A percentile compares a stretch with the other conserved stretches of the same genome.
These are phyloP conservation scores for Lamellibrachia satsuma DNA, from an alignment of 2,888 invertebrate genomes.

Conservation along the genomic window DNA sequence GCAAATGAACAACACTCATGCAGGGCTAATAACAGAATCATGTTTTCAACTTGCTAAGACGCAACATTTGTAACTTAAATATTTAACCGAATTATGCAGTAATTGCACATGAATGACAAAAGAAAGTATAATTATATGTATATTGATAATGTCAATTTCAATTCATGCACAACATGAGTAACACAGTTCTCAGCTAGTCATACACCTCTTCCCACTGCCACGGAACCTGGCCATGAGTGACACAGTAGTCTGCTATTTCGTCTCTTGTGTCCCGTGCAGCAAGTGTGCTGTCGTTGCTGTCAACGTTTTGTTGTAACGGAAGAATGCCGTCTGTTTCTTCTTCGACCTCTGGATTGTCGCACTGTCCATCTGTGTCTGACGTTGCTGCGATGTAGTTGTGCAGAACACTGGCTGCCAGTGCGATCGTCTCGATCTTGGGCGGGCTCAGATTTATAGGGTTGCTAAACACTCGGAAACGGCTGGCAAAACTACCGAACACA, in stretches of 20 bases:
- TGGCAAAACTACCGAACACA: constrained; percentile 29
- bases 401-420: not conserved
- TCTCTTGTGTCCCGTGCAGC: constrained; percentile 2
- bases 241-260: not conserved
- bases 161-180: not conserved
- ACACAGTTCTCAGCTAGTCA: not conserved
- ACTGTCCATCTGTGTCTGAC: not conserved
- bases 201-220: not conserved
- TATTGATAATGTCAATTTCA: not conserved
- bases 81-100: not conserved
- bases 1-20: not conserved
- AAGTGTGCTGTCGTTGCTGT: not conserved
- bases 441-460: constrained; percentile 22
- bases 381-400: not conserved
- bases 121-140: not conserved
- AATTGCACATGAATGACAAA: not conserved
- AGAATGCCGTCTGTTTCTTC: not conserved
- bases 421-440: not conserved
- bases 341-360: not conserved
- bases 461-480: constrained; percentile 18
- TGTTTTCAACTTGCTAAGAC: not conserved
- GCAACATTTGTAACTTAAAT: not conserved
- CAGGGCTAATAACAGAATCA: not conserved
- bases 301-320: not conserved
- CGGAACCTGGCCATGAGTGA: not conserved